Evolutionary conservation across 2,888 invertebrate species (phyloP), one percentile per base, ranked within the genome.

Genomic region (Thecocarcelia acutangulata): DNA sequence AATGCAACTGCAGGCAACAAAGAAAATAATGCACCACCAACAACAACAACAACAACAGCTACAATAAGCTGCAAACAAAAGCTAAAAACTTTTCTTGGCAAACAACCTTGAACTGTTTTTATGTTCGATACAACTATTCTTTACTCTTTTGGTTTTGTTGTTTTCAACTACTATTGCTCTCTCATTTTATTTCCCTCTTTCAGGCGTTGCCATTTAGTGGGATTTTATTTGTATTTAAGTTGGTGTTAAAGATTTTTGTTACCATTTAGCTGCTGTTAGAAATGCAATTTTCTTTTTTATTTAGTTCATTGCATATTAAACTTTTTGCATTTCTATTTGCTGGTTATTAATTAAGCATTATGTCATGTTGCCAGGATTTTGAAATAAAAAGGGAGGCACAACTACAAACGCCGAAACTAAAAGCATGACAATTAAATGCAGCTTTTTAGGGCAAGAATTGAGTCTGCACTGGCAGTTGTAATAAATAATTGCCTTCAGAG

Each of bases 51-150:
- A 58, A 56, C 24, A 37, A 68, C 33, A 11, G 6, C 33, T 50
- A n/a, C 46, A 50, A 52, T 8, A 5, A 33, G 33, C 5, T 33
- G 33, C 6, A 3, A 2, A 52, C 54, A 54, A 1, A 0, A 19
- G 21, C 17, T 52, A 8, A 56, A 48, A 70, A 33, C 12, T 56
- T 70, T 78, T 80, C 56, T 77, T 73, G 68, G 77, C 81, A 77
- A 73, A 48, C 74, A 81, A 81, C 82, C 82, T 82, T 82, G 82
- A 82, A 82, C 82, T 82, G 78, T 64, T 82, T 77, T 64, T 37
- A 63, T 58, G 17, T 56, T 54, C 21, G 56, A 70, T 63, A 76
- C 40, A 21, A 19, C 37, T 46, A 17, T 15, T 19, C 15, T 17
- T 15, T 54, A 0, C 52, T 24, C n/a, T 15, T 3, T 15, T 48